Conservation (phyloP, 2,113 vertebrate genomes). For the Noctilio leporinus region DNA sequence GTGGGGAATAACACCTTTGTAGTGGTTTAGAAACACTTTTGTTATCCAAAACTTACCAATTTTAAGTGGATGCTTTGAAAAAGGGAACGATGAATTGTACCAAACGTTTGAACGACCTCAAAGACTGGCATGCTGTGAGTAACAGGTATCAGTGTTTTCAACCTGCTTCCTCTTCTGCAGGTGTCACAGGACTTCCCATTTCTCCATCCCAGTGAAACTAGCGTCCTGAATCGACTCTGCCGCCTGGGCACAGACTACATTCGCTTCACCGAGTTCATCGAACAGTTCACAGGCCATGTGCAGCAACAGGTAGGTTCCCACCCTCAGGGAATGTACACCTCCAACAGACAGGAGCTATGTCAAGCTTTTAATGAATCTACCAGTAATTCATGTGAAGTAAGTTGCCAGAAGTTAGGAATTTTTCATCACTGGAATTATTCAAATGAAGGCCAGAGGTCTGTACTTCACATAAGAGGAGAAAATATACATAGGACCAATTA, state of each 20-base stretch:
- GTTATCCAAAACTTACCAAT: not conserved
- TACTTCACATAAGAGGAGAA: not conserved
- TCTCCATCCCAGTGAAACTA: conserved; percentile 95
- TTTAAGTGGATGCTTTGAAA: not conserved
- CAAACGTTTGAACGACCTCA: not conserved
- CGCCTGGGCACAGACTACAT: conserved; percentile 95
- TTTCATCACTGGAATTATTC: conserved; percentile 22
- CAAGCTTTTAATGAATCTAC: not conserved
- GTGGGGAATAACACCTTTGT: not conserved
- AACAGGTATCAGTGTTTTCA: not conserved
- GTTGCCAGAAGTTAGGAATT: not conserved
- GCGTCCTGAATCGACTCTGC: conserved; percentile 91
- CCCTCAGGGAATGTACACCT: not conserved
- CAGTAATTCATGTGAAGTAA: not conserved
- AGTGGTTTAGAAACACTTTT: conserved; percentile 5
- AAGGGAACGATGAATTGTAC: not conserved
- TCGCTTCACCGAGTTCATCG: conserved; percentile 95
- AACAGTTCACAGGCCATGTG: conserved; percentile 93
- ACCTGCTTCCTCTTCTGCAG: conserved; percentile 70
- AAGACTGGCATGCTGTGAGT: not conserved
- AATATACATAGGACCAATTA: not conserved
- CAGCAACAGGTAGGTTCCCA: conserved; percentile 84
- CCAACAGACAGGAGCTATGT: not conserved
- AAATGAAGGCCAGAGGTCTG: not conserved
- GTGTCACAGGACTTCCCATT: conserved; percentile 96